Conservation (phyloP, 2,888 invertebrate species). For the Nymphalis polychloros region DNA sequence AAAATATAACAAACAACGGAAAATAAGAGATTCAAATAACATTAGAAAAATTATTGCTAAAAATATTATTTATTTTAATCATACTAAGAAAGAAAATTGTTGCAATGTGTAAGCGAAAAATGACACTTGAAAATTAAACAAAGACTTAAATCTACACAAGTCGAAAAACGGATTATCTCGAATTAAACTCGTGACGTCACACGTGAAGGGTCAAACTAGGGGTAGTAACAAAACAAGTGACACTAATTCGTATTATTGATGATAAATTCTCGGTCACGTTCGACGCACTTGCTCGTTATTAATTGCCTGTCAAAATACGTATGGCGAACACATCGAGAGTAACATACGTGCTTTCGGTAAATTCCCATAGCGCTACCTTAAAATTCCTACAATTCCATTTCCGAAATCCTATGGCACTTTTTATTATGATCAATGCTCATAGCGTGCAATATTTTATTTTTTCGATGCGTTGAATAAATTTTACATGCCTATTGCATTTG, state of each 20-base stretch:
- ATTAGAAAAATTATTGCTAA: too few species aligned
- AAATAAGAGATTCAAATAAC: background rate
- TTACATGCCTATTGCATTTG: too few species aligned
- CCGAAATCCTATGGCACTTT: too few species aligned
- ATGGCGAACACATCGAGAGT: conserved; percentile 5
- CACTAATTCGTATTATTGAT: conserved; percentile 41
- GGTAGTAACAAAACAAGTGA: conserved; percentile 34
- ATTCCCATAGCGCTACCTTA: background rate
- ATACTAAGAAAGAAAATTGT: too few species aligned
- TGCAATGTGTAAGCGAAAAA: too few species aligned
- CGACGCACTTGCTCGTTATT: conserved; percentile 41
- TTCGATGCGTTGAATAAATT: too few species aligned
- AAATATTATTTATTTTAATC: too few species aligned
- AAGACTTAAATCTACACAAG: background rate
- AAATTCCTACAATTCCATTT: background rate
- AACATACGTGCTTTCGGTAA: background rate
- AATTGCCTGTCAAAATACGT: conserved; percentile 34
- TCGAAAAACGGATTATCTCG: conserved; percentile 14
- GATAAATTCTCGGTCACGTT: conserved; percentile 41
- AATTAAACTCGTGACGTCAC: conserved; percentile 22
- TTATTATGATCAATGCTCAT: too few species aligned
- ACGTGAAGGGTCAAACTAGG: conserved; percentile 28
- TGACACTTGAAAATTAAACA: too few species aligned
- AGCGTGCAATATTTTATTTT: too few species aligned
- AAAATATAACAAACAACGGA: background rate